Conservation (phyloP, 2,888 invertebrate genomes). For the Rhamnusium bicolor region DNA sequence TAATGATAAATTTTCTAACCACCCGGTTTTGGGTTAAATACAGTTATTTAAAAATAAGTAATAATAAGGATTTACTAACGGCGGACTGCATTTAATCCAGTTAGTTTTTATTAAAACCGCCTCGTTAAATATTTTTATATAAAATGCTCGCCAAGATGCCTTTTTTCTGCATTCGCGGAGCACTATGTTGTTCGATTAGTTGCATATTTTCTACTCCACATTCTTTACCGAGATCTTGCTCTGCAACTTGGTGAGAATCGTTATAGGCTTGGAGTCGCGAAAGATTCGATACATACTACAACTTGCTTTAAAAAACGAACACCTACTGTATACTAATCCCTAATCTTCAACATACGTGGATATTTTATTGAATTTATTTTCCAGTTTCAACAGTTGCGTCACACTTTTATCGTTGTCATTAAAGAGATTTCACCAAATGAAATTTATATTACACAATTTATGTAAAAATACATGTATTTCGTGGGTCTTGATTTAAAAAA, state of each 20-base stretch:
- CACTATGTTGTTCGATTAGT: conserved; percentile 35
- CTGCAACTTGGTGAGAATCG: conserved; percentile 30
- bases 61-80: conserved; percentile 36
- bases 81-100: conserved; percentile 41
- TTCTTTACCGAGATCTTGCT: conserved; percentile 36
- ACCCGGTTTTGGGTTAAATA: conserved; percentile 59
- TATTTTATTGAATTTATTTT: conserved; percentile 11
- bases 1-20: conserved; percentile 60
- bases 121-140: conserved; percentile 42
- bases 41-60: conserved; percentile 56
- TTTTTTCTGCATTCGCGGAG: conserved; percentile 25
- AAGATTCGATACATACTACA: neutral
- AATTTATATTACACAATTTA: too few relatives aligned
- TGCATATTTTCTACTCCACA: conserved; percentile 41
- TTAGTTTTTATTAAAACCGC: conserved; percentile 37
- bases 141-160: conserved; percentile 27
- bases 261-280: conserved; percentile 15
- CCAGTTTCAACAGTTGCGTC: neutral
- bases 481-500: conserved; percentile 9
- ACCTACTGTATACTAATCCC: neutral
- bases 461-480: too few relatives aligned
- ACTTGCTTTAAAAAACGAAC: conserved; percentile 1
- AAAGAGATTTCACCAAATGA: neutral
- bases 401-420: neutral
- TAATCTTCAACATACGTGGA: neutral